These are phyloP conservation scores for Acronicta psi DNA, from an alignment of 2,888 invertebrate genomes.

Conservation along the genomic window DNA sequence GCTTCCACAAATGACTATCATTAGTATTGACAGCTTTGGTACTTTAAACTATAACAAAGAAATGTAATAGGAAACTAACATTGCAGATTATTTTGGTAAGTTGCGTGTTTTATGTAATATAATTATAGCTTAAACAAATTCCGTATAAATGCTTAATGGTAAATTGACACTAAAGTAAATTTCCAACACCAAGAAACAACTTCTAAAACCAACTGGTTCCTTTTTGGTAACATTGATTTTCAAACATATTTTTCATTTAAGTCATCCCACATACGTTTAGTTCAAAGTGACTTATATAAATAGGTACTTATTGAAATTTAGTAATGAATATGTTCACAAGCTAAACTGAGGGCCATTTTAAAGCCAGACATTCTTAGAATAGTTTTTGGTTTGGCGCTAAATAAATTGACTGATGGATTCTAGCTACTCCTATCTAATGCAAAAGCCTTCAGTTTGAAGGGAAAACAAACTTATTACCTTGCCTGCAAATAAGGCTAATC, in stretches of 20 bases:
- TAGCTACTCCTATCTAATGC: slow-evolving; percentile 37
- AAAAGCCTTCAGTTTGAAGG: slow-evolving; percentile 41
- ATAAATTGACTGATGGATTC: slow-evolving; percentile 22
- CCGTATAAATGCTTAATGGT: no score
- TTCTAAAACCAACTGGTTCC: no score
- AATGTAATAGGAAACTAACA: no score
- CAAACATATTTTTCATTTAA: slow-evolving; percentile 21
- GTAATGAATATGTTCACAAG: slow-evolving; percentile 4
- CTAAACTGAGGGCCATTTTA: slow-evolving; percentile 27
- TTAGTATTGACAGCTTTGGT: no score
- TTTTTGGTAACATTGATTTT: no score
- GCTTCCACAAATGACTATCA: no score
- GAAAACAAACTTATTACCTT: slow-evolving; percentile 59
- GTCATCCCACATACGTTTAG: background rate
- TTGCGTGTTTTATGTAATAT: no score
- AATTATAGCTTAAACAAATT: no score
- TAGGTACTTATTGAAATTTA: slow-evolving; percentile 13
- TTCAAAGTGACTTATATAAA: slow-evolving; percentile 17
- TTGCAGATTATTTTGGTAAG: no score
- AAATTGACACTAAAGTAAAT: no score
- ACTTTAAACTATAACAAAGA: no score
- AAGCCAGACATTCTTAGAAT: slow-evolving; percentile 35
- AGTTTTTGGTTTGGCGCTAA: slow-evolving; percentile 15
- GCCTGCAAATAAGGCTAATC: slow-evolving; percentile 56
- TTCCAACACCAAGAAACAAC: no score